Evolutionary conservation across 2,888 invertebrate genomes (phyloP).

Genomic region (Punctoribates punctum): DNA sequence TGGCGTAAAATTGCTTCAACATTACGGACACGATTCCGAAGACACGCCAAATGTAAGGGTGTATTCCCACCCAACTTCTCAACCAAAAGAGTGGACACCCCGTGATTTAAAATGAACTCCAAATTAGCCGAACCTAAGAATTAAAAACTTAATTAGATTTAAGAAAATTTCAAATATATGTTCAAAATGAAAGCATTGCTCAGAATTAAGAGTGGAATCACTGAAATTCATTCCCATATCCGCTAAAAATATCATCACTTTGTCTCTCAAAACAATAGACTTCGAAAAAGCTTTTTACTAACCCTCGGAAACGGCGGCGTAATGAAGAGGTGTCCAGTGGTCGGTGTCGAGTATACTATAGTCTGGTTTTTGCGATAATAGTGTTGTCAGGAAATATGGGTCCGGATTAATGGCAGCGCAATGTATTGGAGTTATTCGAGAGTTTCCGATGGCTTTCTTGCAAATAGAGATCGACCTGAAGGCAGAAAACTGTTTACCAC

Average conservation of each 20-base stretch:
- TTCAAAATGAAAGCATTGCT: not conserved
- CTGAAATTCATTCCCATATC: slow-evolving; percentile 10
- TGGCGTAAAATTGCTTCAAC: slow-evolving; percentile 52
- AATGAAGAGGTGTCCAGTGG: slow-evolving; percentile 57
- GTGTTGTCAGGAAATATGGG: slow-evolving; percentile 54
- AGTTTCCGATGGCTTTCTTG: slow-evolving; percentile 49
- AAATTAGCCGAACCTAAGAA: slow-evolving; percentile 31
- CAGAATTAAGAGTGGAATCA: not conserved
- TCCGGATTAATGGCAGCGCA: slow-evolving; percentile 59
- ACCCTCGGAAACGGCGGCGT: slow-evolving; percentile 58
- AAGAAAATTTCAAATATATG: too few relatives aligned
- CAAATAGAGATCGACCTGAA: slow-evolving; percentile 49
- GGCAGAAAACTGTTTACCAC: slow-evolving; percentile 39
- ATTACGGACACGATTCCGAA: slow-evolving; percentile 54
- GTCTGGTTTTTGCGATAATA: slow-evolving; percentile 56
- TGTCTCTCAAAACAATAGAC: not conserved
- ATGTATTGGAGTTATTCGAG: slow-evolving; percentile 54
- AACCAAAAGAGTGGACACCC: slow-evolving; percentile 52
- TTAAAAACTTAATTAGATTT: not conserved
- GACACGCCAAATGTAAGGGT: slow-evolving; percentile 55
- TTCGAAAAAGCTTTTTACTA: slow-evolving; percentile 52
- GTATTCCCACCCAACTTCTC: slow-evolving; percentile 54
- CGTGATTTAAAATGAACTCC: slow-evolving; percentile 49
- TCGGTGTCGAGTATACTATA: slow-evolving; percentile 55
- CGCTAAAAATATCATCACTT: not conserved